A percentile compares a stretch with the other conserved stretches of the same genome.
Conservation (phyloP, 2,113 vertebrate species). For the Corythornis cristatus region DNA sequence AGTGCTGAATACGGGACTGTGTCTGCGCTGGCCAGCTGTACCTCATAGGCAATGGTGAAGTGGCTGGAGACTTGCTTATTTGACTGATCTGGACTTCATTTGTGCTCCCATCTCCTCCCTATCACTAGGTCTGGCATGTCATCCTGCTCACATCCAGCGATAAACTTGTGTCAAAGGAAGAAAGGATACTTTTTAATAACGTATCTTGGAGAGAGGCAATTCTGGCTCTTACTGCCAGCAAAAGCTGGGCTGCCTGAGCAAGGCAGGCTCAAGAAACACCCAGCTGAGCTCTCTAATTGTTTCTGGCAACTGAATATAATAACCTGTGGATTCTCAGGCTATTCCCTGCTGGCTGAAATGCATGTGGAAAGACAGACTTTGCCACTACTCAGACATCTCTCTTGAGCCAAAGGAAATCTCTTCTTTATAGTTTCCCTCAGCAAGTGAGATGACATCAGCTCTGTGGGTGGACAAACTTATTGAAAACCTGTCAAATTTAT, state of each 20-base stretch:
- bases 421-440: not conserved
- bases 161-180: not conserved
- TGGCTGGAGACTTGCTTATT: not conserved
- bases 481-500: slow-evolving; percentile 52
- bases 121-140: not conserved
- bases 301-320: not conserved
- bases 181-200: not conserved
- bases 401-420: slow-evolving; percentile 26
- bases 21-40: not conserved
- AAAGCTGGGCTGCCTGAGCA: not conserved
- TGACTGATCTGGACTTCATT: too few relatives aligned
- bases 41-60: accelerated
- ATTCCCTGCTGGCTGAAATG: not conserved
- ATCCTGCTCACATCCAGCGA: not conserved
- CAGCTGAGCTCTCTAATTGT: not conserved
- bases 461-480: slow-evolving; percentile 37
- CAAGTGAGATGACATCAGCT: slow-evolving; percentile 30
- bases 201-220: not conserved
- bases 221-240: accelerated
- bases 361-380: not conserved
- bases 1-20: not conserved
- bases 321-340: not conserved
- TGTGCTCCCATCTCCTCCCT: accelerated
- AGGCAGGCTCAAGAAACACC: not conserved
- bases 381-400: not conserved